Evolutionary conservation across 2,113 vertebrate species (phyloP), one percentile per base, ranked within the genome.

Genomic region (Coracopsis vasa): DNA sequence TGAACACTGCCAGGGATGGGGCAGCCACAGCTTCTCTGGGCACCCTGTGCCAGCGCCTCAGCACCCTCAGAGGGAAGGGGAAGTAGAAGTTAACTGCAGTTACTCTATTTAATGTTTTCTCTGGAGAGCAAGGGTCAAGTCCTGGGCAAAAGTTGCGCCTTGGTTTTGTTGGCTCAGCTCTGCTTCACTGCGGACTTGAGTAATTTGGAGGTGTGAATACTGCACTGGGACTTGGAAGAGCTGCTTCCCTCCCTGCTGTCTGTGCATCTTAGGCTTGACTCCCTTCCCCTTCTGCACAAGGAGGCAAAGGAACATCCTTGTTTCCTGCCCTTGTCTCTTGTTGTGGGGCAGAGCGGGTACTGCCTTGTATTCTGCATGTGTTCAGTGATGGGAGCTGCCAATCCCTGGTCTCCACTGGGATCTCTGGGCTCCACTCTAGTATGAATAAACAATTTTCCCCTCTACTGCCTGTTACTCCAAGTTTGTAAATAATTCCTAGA

Each of bases 381-480:
- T 23, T 37, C 27, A 37, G 82, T 1, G 0, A 2, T 31, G 13
- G 60, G 35, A 61, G 45, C 51, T 10, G 56, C 21, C 0, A 1
- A 72, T 67, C 73, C 58, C 41, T 19, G 20, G 44, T 17, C 66
- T 60, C 69, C 64, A 2, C 45, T 5, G 80, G 41, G 19, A 53
- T 31, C 71, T 75, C 62, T 33, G 53, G 66, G 48, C 48, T 80
- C 86, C 54, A 6, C 72, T 73, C 69, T 58, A 16, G 19, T 13
- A 16, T 6, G 9, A 80, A 91, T n/a, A 41, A 75, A 73, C 33
- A 18, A 37, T 81, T 81, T 92, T 71, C 60, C 60, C 5, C 65
- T 81, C 77, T 31, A 3, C 18, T 87, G 72, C 80, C 80, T 39
- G 25, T 70, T 54, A 18, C 37, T 62, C 64, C 45, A 71, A 27